Evolutionary conservation across 1,140 invertebrate genomes (phyloP), one percentile per base, ranked within the genome.

Genomic region (Samia ricini): DNA sequence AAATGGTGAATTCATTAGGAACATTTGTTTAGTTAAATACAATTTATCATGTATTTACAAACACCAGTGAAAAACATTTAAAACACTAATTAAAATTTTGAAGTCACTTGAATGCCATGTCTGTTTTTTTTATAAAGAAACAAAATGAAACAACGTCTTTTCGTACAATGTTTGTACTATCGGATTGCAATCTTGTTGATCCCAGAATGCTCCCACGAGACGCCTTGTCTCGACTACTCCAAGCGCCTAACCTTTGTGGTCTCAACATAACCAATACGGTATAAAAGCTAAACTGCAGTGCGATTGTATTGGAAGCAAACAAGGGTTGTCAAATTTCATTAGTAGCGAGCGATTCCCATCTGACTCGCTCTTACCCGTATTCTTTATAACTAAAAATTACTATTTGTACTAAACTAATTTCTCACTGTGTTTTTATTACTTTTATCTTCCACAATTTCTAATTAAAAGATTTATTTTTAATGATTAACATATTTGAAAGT

Each of bases 111-210:
- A 42, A 15, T 15, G 10, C 33, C 33, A 10, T 1, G 12, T 42
- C 33, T 12, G 10, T 26, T 3, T 4, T 26, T 4, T 22, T 21
- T 50, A 19, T 15, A 51, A 56, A 23, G 48, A 51, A 63, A 63
- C 51, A 57, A 57, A 63, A 56, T 12, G 15, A 15, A 42, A 63
- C 55, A 51, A 57, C 61, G 33, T 42, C 55, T 55, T 57, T 63
- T 42, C 19, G 49, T 50, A 56, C 57, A 63, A 63, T 63, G 23
- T 57, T 63, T 63, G 19, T 48, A 57, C 55, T 48, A 58, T 63
- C 61, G 48, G 51, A 63, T 26, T 63, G 42, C 61, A 63, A 63
- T 63, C 61, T 63, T n/a, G 55, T 24, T 22, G 33, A 42, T 42
- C n/a, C 10, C 33, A 42, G 50, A 50, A 55, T 56, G 51, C 57